Conservation (phyloP, 1,140 invertebrate genomes). For the Bombus breviceps region DNA sequence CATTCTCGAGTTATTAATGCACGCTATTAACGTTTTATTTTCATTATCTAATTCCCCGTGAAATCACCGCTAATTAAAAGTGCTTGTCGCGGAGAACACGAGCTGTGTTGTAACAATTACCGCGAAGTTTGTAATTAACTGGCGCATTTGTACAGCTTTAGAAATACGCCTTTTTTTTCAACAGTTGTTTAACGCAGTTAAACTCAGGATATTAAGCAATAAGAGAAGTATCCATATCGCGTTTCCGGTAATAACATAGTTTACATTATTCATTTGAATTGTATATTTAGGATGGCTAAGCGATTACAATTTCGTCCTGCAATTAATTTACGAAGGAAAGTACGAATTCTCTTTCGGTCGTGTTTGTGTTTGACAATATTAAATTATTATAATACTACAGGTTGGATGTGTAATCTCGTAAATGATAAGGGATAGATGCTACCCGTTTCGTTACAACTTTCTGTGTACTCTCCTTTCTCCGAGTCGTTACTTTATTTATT, state of each 20-base stretch:
- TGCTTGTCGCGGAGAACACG: no score
- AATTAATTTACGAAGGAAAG: neutral
- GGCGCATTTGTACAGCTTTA: neutral
- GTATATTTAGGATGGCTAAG: neutral
- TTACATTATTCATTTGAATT: neutral
- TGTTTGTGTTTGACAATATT: neutral
- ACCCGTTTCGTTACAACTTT: no score
- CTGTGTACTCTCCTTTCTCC: no score
- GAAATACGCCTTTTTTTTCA: neutral
- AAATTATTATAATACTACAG: neutral
- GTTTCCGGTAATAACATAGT: neutral
- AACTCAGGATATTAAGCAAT: neutral
- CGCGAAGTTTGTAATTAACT: constrained; percentile 12
- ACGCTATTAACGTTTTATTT: constrained; percentile 34
- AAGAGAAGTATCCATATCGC: neutral
- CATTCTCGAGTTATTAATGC: constrained; percentile 38
- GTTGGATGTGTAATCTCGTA: neutral
- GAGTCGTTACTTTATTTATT: no score
- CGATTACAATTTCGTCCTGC: neutral
- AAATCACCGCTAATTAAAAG: constrained; percentile 34
- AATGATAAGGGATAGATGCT: neutral
- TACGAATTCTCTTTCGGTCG: neutral
- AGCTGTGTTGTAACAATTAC: constrained; percentile 6
- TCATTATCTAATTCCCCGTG: constrained; percentile 26
- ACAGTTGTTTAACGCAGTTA: neutral